Conservation (phyloP, 2,797 vertebrate species). For the Pantherophis alleghaniensis region DNA sequence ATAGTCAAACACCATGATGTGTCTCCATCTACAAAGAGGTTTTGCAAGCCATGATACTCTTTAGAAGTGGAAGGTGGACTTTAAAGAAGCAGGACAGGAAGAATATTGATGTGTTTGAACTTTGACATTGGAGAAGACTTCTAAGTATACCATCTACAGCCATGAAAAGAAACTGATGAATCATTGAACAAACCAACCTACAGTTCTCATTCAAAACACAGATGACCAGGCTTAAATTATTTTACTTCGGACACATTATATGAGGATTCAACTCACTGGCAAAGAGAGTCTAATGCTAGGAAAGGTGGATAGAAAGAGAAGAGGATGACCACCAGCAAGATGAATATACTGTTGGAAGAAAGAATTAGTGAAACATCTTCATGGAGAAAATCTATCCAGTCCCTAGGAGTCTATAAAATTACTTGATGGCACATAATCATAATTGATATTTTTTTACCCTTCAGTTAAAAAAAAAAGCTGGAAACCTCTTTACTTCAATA, state of each 20-base stretch:
- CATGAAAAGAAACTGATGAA: neutral
- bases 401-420: neutral
- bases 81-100: neutral
- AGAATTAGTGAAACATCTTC: neutral
- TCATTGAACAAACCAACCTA: neutral
- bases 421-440: neutral
- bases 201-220: neutral
- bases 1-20: neutral
- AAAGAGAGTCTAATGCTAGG: neutral
- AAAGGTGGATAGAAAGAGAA: neutral
- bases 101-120: neutral
- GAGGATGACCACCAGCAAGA: neutral
- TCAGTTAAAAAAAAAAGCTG: neutral
- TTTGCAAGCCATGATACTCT: neutral
- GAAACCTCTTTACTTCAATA: neutral
- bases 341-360: neutral
- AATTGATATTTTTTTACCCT: constrained; percentile 2
- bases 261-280: neutral
- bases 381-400: neutral
- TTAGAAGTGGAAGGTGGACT: neutral
- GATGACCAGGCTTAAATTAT: neutral
- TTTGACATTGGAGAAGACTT: neutral
- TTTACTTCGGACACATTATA: neutral
- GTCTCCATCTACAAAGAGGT: neutral
- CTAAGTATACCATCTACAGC: neutral